phyloP scores from a whole-genome alignment of 1,140 invertebrate genomes.

The Brachionus calyciflorus region DNA sequence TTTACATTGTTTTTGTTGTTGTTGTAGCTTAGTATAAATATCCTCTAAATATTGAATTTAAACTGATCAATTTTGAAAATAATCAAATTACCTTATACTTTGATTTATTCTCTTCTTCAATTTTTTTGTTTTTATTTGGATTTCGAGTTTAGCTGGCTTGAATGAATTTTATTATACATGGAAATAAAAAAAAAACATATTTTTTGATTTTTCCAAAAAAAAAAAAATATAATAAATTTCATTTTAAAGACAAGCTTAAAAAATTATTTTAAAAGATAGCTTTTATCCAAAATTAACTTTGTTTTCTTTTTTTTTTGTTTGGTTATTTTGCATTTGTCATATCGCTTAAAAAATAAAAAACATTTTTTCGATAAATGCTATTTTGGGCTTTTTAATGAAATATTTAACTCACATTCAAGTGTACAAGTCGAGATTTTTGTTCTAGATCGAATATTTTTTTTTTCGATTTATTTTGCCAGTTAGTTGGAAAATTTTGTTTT shows the following conservation, averaged over 20 bases:
- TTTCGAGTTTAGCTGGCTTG: background rate
- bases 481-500: too few relatives aligned
- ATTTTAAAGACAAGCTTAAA: conserved; percentile 19
- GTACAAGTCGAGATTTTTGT: too few relatives aligned
- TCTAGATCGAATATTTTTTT: too few relatives aligned
- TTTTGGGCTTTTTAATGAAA: too few relatives aligned
- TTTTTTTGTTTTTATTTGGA: background rate
- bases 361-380: conserved; percentile 12
- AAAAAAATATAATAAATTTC: too few relatives aligned
- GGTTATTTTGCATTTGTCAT: conserved; percentile 28
- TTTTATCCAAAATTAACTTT: background rate
- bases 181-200: background rate
- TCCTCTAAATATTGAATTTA: conserved; percentile 3
- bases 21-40: too few relatives aligned
- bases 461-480: too few relatives aligned
- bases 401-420: too few relatives aligned
- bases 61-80: conserved; percentile 20
- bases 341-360: conserved; percentile 14
- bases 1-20: too few relatives aligned
- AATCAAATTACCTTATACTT: conserved; percentile 41
- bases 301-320: background rate
- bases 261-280: background rate
- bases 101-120: conserved; percentile 19
- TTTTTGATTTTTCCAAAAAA: too few relatives aligned
- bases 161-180: background rate